Evolutionary conservation across 2,113 vertebrate species (phyloP).

Genomic region (Cynocephalus volans): DNA sequence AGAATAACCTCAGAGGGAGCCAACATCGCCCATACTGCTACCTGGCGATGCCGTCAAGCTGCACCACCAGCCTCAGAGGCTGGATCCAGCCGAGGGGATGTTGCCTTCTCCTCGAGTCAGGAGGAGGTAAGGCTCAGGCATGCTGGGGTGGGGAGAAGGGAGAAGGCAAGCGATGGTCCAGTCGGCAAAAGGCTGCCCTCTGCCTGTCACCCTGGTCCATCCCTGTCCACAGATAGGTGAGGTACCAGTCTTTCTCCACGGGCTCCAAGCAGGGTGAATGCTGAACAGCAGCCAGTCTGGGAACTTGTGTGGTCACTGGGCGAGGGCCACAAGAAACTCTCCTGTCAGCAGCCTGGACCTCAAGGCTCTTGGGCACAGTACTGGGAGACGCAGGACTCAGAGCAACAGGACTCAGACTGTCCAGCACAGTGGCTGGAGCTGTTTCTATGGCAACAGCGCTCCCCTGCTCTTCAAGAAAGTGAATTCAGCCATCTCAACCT

Average conservation of each 20-base stretch:
- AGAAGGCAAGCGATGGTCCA: not conserved
- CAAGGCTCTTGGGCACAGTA: not conserved
- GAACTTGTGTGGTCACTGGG: constrained; percentile 74
- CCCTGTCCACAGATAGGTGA: constrained; percentile 63
- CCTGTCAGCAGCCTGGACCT: constrained; percentile 62
- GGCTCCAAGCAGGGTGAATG: not conserved
- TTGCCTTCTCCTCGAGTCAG: not conserved
- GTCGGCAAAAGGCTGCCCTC: not conserved
- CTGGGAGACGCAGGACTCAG: not conserved
- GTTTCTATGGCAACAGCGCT: not conserved
- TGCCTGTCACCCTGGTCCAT: constrained; percentile 64
- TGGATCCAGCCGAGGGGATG: not conserved
- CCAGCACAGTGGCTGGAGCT: not conserved
- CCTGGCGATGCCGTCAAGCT: not conserved
- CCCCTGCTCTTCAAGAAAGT: not conserved
- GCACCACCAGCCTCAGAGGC: not conserved
- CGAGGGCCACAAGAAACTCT: constrained; percentile 40
- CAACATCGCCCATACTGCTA: not conserved
- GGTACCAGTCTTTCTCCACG: not conserved
- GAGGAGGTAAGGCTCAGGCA: not conserved
- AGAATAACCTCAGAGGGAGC: not conserved
- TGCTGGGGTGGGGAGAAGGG: not conserved
- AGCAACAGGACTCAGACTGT: not conserved
- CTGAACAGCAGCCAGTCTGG: constrained; percentile 70
- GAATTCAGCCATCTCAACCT: not conserved